Conservation (phyloP, 2,888 invertebrate genomes). For the Nipponacmea schrenckii region DNA sequence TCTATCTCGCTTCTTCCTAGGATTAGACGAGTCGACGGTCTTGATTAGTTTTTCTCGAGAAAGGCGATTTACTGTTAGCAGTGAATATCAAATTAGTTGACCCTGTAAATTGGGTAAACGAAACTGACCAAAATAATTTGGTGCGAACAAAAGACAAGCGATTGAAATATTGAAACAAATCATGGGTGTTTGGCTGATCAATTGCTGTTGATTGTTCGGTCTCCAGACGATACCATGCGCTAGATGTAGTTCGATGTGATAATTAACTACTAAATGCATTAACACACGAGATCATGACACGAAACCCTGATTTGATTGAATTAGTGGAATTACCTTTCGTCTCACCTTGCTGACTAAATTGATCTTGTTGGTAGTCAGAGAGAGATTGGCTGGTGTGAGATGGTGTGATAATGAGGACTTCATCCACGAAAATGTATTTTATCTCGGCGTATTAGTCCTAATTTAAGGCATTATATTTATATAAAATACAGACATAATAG, state of each 20-base stretch:
- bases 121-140: conserved; percentile 8
- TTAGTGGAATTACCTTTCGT: too few relatives aligned
- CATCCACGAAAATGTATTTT: too few relatives aligned
- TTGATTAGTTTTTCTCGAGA: conserved; percentile 22
- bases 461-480: too few relatives aligned
- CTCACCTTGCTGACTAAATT: too few relatives aligned
- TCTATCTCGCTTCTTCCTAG: background rate
- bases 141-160: background rate
- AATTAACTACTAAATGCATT: conserved; percentile 6
- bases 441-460: too few relatives aligned
- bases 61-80: conserved; percentile 18
- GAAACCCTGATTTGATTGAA: background rate
- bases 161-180: conserved; percentile 2
- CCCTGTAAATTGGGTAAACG: conserved; percentile 5
- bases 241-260: background rate
- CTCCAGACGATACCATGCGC: background rate
- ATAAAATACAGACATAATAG: too few relatives aligned
- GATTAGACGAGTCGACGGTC: background rate
- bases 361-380: too few relatives aligned
- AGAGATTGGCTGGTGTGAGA: too few relatives aligned
- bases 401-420: too few relatives aligned
- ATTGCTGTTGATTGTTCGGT: background rate
- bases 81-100: conserved; percentile 22
- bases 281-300: conserved; percentile 6
- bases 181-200: background rate